These are phyloP conservation scores for Bubo scandiacus DNA, from an alignment of 2,113 vertebrate genomes.

Conservation along the genomic window DNA sequence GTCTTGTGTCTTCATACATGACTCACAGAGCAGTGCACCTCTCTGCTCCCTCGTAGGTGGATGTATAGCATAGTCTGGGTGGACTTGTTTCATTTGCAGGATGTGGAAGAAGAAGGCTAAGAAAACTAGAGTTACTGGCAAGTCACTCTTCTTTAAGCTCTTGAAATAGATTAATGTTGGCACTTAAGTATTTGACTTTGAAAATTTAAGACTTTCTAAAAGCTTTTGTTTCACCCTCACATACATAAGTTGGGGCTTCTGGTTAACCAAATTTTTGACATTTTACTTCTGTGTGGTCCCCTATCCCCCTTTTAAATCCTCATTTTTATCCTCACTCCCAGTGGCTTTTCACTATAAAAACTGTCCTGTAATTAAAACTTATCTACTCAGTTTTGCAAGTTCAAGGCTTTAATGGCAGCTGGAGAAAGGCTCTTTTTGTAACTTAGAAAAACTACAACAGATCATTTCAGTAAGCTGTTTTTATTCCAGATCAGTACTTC, in stretches of 20 bases:
- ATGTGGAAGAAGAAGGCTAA: slow-evolving; percentile 66
- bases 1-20: neutral
- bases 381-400: neutral
- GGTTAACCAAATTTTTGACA: neutral
- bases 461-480: neutral
- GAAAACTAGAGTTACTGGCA: slow-evolving; percentile 61
- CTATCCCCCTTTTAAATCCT: neutral
- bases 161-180: neutral
- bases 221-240: neutral
- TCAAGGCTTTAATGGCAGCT: neutral
- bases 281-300: neutral
- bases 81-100: neutral
- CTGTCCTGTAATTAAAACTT: neutral
- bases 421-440: neutral
- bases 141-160: slow-evolving; percentile 53
- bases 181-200: neutral
- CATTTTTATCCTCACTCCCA: neutral
- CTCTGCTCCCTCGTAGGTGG: neutral
- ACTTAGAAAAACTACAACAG: neutral
- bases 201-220: neutral
- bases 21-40: neutral
- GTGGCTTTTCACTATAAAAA: neutral
- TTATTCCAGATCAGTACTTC: neutral
- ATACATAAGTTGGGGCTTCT: accelerated
- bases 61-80: neutral